phyloP scores from a whole-genome alignment of 2,797 vertebrate species.

The Lacerta bilineata region DNA sequence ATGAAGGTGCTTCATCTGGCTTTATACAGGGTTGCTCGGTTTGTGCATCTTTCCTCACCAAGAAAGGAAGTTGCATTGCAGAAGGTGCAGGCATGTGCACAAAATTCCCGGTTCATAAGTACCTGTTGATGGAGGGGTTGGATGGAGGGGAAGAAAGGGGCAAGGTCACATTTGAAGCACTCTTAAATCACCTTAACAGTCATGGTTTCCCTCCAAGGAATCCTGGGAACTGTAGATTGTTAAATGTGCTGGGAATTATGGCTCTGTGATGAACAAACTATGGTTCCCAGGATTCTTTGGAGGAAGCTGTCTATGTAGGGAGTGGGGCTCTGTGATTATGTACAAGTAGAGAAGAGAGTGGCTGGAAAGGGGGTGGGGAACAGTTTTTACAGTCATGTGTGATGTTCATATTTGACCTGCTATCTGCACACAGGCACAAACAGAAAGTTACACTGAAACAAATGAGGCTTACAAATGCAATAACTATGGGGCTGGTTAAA shows the following conservation, averaged over 20 bases:
- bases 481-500: background rate
- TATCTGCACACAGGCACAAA: background rate
- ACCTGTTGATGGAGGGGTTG: background rate
- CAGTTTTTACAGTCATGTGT: background rate
- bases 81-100: background rate
- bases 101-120: background rate
- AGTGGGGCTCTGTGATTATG: background rate
- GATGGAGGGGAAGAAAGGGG: background rate
- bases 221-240: too few relatives aligned
- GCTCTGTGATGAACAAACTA: too few relatives aligned
- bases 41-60: background rate
- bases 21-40: background rate
- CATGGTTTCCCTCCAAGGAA: too few relatives aligned
- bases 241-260: too few relatives aligned
- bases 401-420: background rate
- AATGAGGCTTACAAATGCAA: background rate
- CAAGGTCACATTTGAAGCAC: too few relatives aligned
- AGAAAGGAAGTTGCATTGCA: background rate
- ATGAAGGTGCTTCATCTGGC: background rate
- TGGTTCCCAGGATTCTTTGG: too few relatives aligned
- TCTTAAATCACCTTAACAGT: too few relatives aligned
- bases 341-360: slow-evolving; percentile 21
- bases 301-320: too few relatives aligned
- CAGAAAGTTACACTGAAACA: background rate
- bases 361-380: background rate